Base-by-base conservation (phyloP, 1,140 invertebrate genomes). In the Ctenoplectra terminalis region DNA sequence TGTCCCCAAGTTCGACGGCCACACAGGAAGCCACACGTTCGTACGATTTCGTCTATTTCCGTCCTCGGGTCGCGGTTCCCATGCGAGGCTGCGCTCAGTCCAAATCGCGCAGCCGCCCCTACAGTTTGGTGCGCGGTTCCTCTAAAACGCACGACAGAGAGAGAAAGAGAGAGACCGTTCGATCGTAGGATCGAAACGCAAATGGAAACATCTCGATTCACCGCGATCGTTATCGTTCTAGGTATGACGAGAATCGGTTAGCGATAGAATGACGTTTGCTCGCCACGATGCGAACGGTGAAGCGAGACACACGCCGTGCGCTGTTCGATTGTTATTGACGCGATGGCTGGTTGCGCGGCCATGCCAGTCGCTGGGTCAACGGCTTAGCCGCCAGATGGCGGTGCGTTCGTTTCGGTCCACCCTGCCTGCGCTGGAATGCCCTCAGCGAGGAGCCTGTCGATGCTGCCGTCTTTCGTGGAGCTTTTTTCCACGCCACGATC, bases 51-150 rank as follows among this genome's bases (percentile, higher is more conserved):
- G 81, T 67, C 80, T 48, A 54, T 86, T 86, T 89, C 87, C 86
- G 85, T n/a, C 31, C 20, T 61, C 40, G 80, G 73, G 82, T 72
- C 78, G 61, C 13, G 83, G 87, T 88, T 90, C 77, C 82, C 81
- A 86, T 89, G 85, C 86, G 89, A 88, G 87, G 88, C 84, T 90
- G 90, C 78, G 83, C 80, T 92, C 87, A 91, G 91, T 92, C 56
- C 69, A 69, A 87, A 87, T 91, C 90, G 92, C 91, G 92, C 92
- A 92, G 90, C 86, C 90, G 90, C 90, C 77, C 69, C 81, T 81
- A 77, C 69, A 81, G 52, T 50, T 87, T 54, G 70, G 56, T 56
- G 43, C 69, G 84, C 67, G 75, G 81, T 46, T 80, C 61, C 73
- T 58, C 56, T 58, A 64, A 73, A 80, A 50, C 46, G 40, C 64